A percentile compares a stretch with the other conserved stretches of the same genome.
Evolutionary conservation across 2,888 invertebrate genomes (phyloP).

Genomic region (Ernsta delagoae): DNA sequence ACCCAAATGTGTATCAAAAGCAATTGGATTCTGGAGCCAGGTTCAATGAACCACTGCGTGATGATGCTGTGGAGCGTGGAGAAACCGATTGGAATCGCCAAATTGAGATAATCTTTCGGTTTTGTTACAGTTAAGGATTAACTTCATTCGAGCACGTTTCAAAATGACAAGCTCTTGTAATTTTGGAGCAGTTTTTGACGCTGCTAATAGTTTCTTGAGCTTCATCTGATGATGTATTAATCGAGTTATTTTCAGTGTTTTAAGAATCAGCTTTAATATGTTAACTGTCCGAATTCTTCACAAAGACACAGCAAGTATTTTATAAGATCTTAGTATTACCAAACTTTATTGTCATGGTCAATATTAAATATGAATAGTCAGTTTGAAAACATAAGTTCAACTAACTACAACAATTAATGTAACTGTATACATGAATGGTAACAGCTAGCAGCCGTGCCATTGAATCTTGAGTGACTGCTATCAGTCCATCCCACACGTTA

Average conservation of each 20-base stretch:
- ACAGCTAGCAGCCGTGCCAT: neutral
- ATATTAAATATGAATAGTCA: too few relatives aligned
- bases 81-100: slow-evolving; percentile 1
- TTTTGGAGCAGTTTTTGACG: neutral
- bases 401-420: too few relatives aligned
- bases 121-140: slow-evolving; percentile 2
- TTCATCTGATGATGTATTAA: neutral
- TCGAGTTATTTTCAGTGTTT: neutral
- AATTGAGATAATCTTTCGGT: slow-evolving; percentile 14
- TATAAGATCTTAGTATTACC: neutral
- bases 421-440: too few relatives aligned
- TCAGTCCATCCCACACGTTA: slow-evolving; percentile 10
- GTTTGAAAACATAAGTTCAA: too few relatives aligned
- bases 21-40: slow-evolving; percentile 41
- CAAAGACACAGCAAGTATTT: neutral
- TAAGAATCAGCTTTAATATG: neutral
- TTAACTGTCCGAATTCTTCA: too few relatives aligned
- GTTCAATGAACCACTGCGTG: slow-evolving; percentile 42
- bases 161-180: neutral
- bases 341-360: too few relatives aligned
- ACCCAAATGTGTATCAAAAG: slow-evolving; percentile 48
- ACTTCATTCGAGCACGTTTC: neutral
- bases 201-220: neutral
- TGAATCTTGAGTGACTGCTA: slow-evolving; percentile 13
- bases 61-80: slow-evolving; percentile 15